Base-by-base conservation (phyloP, 2,113 vertebrate genomes). In the Cyprinus carpio region DNA sequence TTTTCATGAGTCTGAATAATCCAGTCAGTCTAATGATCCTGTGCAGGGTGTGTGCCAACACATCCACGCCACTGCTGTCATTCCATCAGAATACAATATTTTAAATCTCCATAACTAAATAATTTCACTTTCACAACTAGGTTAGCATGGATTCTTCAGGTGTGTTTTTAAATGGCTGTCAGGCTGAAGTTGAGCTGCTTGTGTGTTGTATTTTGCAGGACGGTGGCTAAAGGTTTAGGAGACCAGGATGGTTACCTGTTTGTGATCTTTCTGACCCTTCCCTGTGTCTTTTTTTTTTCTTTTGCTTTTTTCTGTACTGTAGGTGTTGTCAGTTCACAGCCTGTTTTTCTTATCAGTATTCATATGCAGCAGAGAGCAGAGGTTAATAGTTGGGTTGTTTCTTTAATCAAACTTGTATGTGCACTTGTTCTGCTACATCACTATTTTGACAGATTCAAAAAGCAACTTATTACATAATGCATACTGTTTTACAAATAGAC, bases 11-110 rank as follows among this genome's bases (percentile, higher is more conserved):
- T 93, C 94, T 95, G 94, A 94, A 92, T 92, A 93, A 95, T 95
- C 91, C 94, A 94, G 94, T 94, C 92, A 93, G 94, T 94, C 92
- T 95, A 96, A 96, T 95, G 95, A 95, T 93, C 93, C 90, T 87
- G 92, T 93, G 94, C 93, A 94, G 93, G 82, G 85, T 76, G 83
- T 76, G 81, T 82, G 81, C 81, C 81, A 82, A 72, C 43, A 82
- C 81, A 82, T 72, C 29, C 18, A 71, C 65, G 18, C 20, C 27
- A 72, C 65, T 16, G 34, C 60, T 67, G 37, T 49, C 76, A 79
- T 56, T 82, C 29, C 65, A 82, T 40, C 51, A 49, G 49, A 54
- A 74, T 5, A 25, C 4, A 10, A 65, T 12, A 82, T 54, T 31
- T 34, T 4, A 51, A 82, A 31, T 31, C 29, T 71, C 65, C 5